phyloP scores from a whole-genome alignment of 1,140 invertebrate genomes.

The Rhopalosiphum padi region DNA sequence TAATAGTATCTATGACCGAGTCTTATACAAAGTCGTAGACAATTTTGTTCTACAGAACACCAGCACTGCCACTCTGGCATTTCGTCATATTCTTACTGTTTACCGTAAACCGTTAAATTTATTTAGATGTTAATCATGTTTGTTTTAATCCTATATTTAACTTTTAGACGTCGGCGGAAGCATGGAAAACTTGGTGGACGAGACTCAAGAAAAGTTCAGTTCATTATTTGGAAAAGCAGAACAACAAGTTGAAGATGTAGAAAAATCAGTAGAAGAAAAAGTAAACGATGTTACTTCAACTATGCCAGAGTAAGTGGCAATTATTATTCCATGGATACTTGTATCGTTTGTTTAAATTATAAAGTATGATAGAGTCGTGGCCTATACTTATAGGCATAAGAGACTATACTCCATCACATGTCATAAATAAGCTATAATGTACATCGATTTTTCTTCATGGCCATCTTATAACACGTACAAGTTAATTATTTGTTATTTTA shows the following conservation, averaged over 20 bases:
- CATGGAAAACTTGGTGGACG: slow-evolving; percentile 44
- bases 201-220: slow-evolving; percentile 47
- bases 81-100: background rate
- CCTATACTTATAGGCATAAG: background rate
- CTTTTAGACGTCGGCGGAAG: slow-evolving; percentile 26
- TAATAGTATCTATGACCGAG: background rate
- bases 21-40: background rate
- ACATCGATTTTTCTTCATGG: background rate
- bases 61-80: background rate
- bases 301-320: slow-evolving; percentile 47
- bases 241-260: background rate
- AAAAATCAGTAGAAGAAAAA: background rate
- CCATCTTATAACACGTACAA: background rate
- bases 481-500: slow-evolving; percentile 15
- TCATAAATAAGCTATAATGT: background rate
- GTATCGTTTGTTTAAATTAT: background rate
- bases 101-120: background rate
- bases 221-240: slow-evolving; percentile 45
- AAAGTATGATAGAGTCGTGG: background rate
- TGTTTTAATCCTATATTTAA: background rate
- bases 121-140: background rate
- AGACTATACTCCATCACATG: background rate
- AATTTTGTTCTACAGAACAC: background rate
- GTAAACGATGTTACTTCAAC: slow-evolving; percentile 17
- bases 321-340: slow-evolving; percentile 1